Percentiles rank a stretch among this genome's conserved stretches.
Evolutionary conservation across 2,113 vertebrate species (phyloP).

Genomic region (Ondatra zibethicus): DNA sequence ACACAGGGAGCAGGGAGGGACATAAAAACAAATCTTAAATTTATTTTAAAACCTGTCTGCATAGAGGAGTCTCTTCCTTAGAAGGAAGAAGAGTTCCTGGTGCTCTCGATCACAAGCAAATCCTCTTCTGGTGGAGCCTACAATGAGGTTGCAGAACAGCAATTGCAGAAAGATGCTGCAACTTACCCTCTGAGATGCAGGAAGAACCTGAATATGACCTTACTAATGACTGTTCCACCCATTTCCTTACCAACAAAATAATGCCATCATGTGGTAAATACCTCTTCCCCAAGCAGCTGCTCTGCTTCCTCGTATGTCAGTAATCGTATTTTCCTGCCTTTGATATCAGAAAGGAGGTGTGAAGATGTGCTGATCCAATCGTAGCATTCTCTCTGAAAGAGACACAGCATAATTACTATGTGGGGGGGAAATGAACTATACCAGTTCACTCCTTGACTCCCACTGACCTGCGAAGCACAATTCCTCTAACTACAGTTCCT

Average conservation of each 20-base stretch:
- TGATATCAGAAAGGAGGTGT: slow-evolving; percentile 87
- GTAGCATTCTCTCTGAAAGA: slow-evolving; percentile 87
- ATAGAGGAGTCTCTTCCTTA: background rate
- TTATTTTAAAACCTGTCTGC: background rate
- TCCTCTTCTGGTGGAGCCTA: background rate
- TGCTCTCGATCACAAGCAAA: background rate
- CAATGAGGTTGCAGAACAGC: background rate
- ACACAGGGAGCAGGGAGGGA: too few relatives aligned
- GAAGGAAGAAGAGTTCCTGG: background rate
- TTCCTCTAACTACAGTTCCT: background rate
- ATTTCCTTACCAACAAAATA: background rate
- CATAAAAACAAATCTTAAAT: background rate
- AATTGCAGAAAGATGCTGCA: background rate
- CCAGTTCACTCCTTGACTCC: slow-evolving; percentile 19
- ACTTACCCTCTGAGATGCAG: background rate
- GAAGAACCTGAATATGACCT: background rate
- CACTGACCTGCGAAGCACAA: background rate
- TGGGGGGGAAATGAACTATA: background rate
- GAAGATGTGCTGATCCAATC: slow-evolving; percentile 89
- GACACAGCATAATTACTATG: slow-evolving; percentile 58
- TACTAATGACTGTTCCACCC: background rate
- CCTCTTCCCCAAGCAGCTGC: slow-evolving; percentile 73
- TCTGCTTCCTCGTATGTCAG: slow-evolving; percentile 70
- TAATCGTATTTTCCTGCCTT: slow-evolving; percentile 75
- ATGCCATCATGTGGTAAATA: background rate